These are phyloP conservation scores for Atta texana DNA, from an alignment of 1,140 invertebrate genomes.

Conservation along the genomic window DNA sequence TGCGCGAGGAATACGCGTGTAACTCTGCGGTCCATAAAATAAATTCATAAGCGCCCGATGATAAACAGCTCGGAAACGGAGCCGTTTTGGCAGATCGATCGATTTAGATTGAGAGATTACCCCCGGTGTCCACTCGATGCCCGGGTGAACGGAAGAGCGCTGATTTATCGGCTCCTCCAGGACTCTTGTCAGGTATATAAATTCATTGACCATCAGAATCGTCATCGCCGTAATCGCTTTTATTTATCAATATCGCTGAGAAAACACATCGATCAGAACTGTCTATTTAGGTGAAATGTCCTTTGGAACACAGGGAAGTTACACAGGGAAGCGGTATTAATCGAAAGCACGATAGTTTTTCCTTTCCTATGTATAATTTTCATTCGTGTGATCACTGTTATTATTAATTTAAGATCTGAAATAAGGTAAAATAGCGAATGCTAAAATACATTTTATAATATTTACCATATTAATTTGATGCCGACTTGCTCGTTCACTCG, in stretches of 20 bases:
- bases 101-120: slow-evolving; percentile 85
- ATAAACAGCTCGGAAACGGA: slow-evolving; percentile 80
- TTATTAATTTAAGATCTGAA: slow-evolving; percentile 1
- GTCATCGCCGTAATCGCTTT: slow-evolving; percentile 78
- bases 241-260: slow-evolving; percentile 77
- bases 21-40: slow-evolving; percentile 65
- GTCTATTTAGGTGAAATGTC: slow-evolving; percentile 71
- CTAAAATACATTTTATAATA: not conserved
- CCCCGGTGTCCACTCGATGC: slow-evolving; percentile 73
- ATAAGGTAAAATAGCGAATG: not conserved
- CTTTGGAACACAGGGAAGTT: slow-evolving; percentile 41
- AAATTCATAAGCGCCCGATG: slow-evolving; percentile 75
- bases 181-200: slow-evolving; percentile 75
- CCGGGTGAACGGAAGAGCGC: slow-evolving; percentile 24
- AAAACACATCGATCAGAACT: slow-evolving; percentile 73
- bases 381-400: not conserved
- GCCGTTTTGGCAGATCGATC: slow-evolving; percentile 79
- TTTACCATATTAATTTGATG: not conserved
- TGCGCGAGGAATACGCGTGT: slow-evolving; percentile 49
- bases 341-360: not conserved
- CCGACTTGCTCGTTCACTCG: no score
- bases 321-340: not conserved
- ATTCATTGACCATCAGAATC: slow-evolving; percentile 77
- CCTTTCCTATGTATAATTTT: not conserved
- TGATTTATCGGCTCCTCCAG: slow-evolving; percentile 80